phyloP scores from a whole-genome alignment of 1,140 invertebrate genomes.

The Gyrodactylus salaris region DNA sequence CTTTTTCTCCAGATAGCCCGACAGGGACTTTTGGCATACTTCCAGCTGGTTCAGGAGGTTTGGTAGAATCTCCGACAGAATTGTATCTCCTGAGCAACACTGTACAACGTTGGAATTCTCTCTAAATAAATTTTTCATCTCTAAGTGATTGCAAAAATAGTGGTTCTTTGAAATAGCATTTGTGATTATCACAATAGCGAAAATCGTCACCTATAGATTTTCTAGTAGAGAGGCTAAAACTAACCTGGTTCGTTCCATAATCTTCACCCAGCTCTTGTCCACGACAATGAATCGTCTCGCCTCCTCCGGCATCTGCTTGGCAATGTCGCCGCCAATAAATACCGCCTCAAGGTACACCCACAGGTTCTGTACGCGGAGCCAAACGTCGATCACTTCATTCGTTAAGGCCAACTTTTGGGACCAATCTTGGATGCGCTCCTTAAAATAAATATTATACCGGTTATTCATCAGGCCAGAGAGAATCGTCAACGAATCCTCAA shows the following conservation, averaged over 20 bases:
- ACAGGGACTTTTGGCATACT: constrained; percentile 70
- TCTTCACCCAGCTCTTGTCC: constrained; percentile 85
- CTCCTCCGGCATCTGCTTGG: constrained; percentile 25
- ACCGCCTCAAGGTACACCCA: constrained; percentile 21
- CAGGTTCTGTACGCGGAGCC: constrained; percentile 18
- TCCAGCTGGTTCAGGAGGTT: constrained; percentile 76
- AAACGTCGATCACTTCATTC: constrained; percentile 18
- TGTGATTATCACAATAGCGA: not conserved
- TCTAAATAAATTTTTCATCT: constrained; percentile 27
- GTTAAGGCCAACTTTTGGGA: constrained; percentile 17
- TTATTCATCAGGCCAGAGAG: constrained; percentile 61
- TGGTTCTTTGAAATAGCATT: not conserved
- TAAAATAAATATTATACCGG: constrained; percentile 22
- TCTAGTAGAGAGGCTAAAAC: not conserved
- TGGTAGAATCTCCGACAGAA: constrained; percentile 51
- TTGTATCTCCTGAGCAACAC: constrained; percentile 71
- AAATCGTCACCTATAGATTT: not conserved
- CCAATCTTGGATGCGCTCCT: constrained; percentile 19
- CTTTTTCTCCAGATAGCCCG: constrained; percentile 73
- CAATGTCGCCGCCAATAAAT: constrained; percentile 20
- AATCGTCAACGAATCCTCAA: constrained; percentile 80
- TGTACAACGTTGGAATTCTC: constrained; percentile 65
- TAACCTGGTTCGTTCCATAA: constrained; percentile 44
- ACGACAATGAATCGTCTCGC: constrained; percentile 48
- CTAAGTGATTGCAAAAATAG: not conserved